Base-by-base conservation (phyloP, 2,797 vertebrate species). In the Tamandua tetradactyla region DNA sequence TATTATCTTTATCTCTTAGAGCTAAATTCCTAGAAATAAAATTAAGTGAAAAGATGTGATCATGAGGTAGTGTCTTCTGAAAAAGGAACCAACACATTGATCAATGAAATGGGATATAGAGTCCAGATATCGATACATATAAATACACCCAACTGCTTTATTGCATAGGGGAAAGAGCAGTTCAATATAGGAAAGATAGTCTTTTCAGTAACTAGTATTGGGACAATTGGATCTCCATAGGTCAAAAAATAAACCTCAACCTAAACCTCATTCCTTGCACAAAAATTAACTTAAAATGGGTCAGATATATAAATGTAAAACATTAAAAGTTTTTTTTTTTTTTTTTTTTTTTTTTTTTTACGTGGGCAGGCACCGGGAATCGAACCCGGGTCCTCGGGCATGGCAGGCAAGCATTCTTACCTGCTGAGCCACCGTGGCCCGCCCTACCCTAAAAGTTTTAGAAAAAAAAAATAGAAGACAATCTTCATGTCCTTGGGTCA, bases 41-140 rank as follows among this genome's bases (percentile, higher is more conserved):
- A 90, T n/a, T 91, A 35, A 66, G 44, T 94, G 15, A 94, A 81
- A 90, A 82, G 30, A 49, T 59, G 68, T 69, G 30, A 94, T 66
- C 10, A 66, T 12, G 93, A 80, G 42, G 76, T 27, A 85, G 5
- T 42, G 2, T 69, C 27, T 75, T 22, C 47, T 74, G 37, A 44
- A 81, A 90, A 93, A 66, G 35, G 27, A 87, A 30, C 15, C 47
- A 52, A 72, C 52, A 74, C 12, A 42, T 37, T 88, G 35, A 85
- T 96, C 40, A 88, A 0, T 84, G 69, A 47, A 87, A 52, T 20
- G 91, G 35, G 74, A 66, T 27, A 79, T 44, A 44, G 49, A 78
- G 35, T 49, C 52, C 17, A 79, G 40, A 91, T 89, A 81, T 62
- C 80, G 14, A 64, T 13, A 7, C 7, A 76, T 2, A 15, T 0